Evolutionary conservation across 2,113 vertebrate species (phyloP), one percentile per base, ranked within the genome.

Genomic region (Eulemur rufifrons): DNA sequence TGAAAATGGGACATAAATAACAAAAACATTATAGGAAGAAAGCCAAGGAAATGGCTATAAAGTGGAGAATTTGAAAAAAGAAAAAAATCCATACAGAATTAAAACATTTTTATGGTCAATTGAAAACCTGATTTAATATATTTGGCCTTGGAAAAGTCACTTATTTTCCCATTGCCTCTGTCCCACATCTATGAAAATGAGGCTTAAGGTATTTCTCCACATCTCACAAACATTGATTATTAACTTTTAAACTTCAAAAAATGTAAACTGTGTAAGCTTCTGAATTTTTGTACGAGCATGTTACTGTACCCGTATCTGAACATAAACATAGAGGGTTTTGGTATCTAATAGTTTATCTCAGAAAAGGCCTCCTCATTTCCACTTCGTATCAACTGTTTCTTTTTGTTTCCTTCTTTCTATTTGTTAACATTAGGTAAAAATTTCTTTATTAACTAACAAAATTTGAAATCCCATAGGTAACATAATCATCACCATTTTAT

Each of bases 101-200:
- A 89, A 47, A 95, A 25, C 3, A 86, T 80, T 87, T 93, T 93
- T 68, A 80, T 86, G 63, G 59, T 63, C 47, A 64, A 39, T 45
- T 92, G 76, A 71, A 96, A 94, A 71, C 15, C 66, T 47, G 50
- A 78, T 90, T 96, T 96, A 89, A 45, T 95, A 56, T 92, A 3
- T 83, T 56, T 93, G 45, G 56, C 32, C 45, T 86, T 95, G n/a
- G 18, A 91, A 82, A 93, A 78, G 34, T 88, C 74, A 82, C 39
- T 78, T 96, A 52, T 78, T 52, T 71, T 95, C 85, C 50, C 50
- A 82, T 34, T 61, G 37, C 4, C 32, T 84, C 54, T 80, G 21
- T 27, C n/a, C 45, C 45, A 88, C 47, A 80, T 91, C 29, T 61
- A 5, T 85, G 39, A 52, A 92, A 95, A 87, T 71, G 56, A 94